A percentile compares a stretch with the other conserved stretches of the same genome.
Evolutionary conservation across 2,888 invertebrate genomes (phyloP).

Genomic region (Andrena marginata): DNA sequence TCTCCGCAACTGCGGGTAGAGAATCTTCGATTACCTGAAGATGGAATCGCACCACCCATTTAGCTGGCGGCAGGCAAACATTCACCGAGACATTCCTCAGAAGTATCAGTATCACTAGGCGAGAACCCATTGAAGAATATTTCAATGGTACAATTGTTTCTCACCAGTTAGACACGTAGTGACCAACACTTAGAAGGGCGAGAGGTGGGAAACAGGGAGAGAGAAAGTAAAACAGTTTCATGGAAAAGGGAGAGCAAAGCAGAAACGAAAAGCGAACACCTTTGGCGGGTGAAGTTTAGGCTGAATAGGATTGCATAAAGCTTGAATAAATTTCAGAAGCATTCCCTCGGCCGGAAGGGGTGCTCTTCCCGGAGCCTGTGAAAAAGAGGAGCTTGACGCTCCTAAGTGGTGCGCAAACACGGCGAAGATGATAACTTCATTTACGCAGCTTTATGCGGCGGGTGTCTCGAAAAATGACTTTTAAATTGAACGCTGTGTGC

Average conservation of each 20-base stretch:
- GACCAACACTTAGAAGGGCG: not conserved
- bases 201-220: not conserved
- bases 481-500: constrained; percentile 21
- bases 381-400: constrained; percentile 42
- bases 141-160: no score
- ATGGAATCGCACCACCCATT: no score
- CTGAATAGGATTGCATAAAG: constrained; percentile 14
- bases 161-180: no score
- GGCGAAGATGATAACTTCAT: constrained; percentile 55
- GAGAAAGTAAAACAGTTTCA: not conserved
- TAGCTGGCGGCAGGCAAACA: no score
- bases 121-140: no score
- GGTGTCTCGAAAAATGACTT: constrained; percentile 53
- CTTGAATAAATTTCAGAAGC: constrained; percentile 36
- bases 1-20: not conserved
- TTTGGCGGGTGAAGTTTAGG: not conserved
- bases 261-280: not conserved
- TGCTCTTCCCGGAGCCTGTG: constrained; percentile 13
- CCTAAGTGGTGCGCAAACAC: constrained; percentile 55
- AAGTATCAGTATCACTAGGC: no score
- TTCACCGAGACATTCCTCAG: no score
- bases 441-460: constrained; percentile 48
- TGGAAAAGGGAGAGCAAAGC: not conserved
- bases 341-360: no score
- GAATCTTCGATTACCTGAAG: constrained; percentile 45